Evolutionary conservation across 2,113 vertebrate species (phyloP), one percentile per base, ranked within the genome.

Genomic region (Leucoraja erinaceus): DNA sequence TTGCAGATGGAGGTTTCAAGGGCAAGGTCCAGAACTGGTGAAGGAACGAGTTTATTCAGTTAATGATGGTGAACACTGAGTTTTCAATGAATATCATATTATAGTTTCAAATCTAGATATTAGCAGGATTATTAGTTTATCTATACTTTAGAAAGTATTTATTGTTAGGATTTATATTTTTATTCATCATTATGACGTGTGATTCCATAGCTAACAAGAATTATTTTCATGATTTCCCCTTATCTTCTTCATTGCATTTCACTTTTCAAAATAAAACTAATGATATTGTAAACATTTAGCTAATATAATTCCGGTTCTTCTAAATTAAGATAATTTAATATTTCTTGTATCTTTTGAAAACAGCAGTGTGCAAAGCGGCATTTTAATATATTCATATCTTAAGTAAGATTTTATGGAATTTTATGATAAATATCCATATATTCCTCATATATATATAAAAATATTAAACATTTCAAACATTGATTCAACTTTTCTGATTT

Each of bases 371-470:
- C 25, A 56, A 10, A 11, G 22, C 54, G 61, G 12, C n/a, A 84
- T 61, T 84, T 84, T 84, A 61, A 61, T 86, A 63, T 14, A 86
- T 86, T 86, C 25, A 86, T 86, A 12, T 61, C 56, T 18, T n/a
- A 59, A 4, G 14, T n/a, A n/a, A 86, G 14, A 86, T n/a, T 11
- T 61, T 86, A 0, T 61, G 56, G 12, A 63, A n/a, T 86, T 1
- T 61, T 61, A 75, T 7, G 11, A 75, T 25, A 75, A 86, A 14
- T 16, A 28, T 31, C 56, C 28, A 31, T 86, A 61, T 86, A 11
- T 61, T 86, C n/a, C 83, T n/a, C 25, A 63, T 63, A n/a, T 5
- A 63, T 31, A 7, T 20, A 20, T 72, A 22, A 20, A 72, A 72
- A 72, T 72, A 72, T 72, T 22, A 20, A 66, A 4, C 16, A 59